Conservation (phyloP, 2,797 vertebrate species). For the Gobio occitaniae region DNA sequence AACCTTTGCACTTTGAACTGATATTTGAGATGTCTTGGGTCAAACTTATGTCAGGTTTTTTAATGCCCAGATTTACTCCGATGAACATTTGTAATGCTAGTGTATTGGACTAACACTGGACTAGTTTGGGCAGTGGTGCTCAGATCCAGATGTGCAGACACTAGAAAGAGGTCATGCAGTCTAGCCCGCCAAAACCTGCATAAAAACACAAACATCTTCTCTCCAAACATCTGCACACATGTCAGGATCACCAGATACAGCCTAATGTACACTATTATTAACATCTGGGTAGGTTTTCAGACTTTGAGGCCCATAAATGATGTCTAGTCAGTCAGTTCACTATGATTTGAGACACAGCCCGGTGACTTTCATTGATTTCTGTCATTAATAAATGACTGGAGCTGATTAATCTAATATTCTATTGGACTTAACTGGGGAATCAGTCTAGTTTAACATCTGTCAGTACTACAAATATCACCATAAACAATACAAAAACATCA, state of each 20-base stretch:
- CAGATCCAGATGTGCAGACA: slow-evolving; percentile 7
- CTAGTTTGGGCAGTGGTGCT: neutral
- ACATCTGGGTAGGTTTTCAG: neutral
- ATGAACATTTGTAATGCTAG: neutral
- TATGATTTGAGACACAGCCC: slow-evolving; percentile 8
- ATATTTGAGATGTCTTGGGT: neutral
- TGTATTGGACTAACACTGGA: too few species aligned
- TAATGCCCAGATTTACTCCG: neutral
- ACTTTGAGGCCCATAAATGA: neutral
- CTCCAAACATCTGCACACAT: neutral
- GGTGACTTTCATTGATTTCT: neutral
- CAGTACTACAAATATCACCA: neutral
- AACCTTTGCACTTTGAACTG: slow-evolving; percentile 32
- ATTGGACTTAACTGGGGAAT: neutral
- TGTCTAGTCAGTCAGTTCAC: neutral
- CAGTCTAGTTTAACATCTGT: neutral
- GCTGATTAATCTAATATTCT: neutral
- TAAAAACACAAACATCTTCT: neutral
- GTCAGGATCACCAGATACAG: neutral
- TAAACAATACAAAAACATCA: neutral
- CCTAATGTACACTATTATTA: too few species aligned
- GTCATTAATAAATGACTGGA: slow-evolving; percentile 3
- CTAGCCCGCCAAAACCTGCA: neutral
- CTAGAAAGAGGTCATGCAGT: neutral
- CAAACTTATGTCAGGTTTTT: neutral